Conservation (phyloP, 2,797 vertebrate genomes). For the Iguana delicatissima region DNA sequence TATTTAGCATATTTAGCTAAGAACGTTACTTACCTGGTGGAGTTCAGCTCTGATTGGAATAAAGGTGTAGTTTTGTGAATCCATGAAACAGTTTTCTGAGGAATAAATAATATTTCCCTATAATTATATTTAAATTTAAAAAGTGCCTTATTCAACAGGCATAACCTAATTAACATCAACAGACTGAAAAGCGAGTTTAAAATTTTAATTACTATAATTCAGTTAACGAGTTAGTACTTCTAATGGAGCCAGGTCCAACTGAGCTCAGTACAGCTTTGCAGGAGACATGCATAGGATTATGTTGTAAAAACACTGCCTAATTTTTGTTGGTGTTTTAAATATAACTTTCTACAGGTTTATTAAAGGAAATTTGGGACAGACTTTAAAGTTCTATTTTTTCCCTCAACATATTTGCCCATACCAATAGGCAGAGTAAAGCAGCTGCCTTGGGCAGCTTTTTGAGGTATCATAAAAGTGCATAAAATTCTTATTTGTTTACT, state of each 20-base stretch:
- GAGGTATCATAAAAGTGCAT: not conserved
- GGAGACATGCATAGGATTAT: not conserved
- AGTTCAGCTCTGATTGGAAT: slow-evolving; percentile 73
- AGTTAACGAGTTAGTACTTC: not conserved
- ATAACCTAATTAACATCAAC: not conserved
- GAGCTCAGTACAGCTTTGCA: not conserved
- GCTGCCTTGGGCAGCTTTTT: not conserved
- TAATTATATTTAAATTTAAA: not conserved
- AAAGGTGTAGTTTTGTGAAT: slow-evolving; percentile 51
- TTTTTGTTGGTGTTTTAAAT: not conserved
- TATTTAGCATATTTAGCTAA: slow-evolving; percentile 53
- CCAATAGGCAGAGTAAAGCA: not conserved
- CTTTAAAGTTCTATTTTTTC: not conserved
- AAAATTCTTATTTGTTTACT: not conserved
- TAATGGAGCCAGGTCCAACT: no score
- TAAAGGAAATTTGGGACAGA: not conserved
- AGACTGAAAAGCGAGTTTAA: not conserved
- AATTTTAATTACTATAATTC: not conserved
- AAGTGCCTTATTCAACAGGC: not conserved
- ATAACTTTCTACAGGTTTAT: not conserved
- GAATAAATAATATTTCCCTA: not conserved
- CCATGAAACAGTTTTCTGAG: slow-evolving; percentile 26
- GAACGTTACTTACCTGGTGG: slow-evolving; percentile 72
- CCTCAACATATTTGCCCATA: not conserved
- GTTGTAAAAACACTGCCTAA: not conserved